phyloP scores from a whole-genome alignment of 2,888 invertebrate species.

The Lasioglossum pauxillum region DNA sequence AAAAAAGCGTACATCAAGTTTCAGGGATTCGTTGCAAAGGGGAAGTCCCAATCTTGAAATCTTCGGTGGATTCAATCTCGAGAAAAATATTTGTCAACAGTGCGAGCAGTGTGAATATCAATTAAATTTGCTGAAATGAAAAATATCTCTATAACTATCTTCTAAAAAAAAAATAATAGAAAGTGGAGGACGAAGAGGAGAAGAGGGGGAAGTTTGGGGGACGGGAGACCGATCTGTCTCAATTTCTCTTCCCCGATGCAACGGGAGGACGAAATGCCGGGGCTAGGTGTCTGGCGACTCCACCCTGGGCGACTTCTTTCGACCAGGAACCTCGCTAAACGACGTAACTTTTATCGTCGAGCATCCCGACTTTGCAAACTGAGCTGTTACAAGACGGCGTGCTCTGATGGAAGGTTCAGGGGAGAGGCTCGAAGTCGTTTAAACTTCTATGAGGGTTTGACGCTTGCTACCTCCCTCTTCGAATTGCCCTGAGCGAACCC shows the following conservation, averaged over 20 bases:
- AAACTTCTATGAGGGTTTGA: constrained; percentile 68
- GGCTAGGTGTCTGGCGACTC: neutral
- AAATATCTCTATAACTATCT: neutral
- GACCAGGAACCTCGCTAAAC: constrained; percentile 62
- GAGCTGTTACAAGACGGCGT: constrained; percentile 59
- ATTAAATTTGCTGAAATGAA: neutral
- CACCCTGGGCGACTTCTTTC: constrained; percentile 19
- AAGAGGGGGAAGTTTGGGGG: neutral
- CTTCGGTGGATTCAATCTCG: no score
- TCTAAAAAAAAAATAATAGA: neutral
- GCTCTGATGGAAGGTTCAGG: constrained; percentile 38
- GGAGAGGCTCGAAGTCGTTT: constrained; percentile 69
- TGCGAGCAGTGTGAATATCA: neutral
- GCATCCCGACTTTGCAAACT: constrained; percentile 69
- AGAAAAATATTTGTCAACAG: no score
- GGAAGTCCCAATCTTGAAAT: no score
- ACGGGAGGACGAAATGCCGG: neutral
- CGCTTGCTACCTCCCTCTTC: constrained; percentile 59
- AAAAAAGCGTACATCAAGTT: neutral
- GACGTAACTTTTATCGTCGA: constrained; percentile 72
- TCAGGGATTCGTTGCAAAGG: neutral
- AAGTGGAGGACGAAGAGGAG: neutral
- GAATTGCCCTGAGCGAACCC: constrained; percentile 57
- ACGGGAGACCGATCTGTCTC: constrained; percentile 44
- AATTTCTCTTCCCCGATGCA: constrained; percentile 28